phyloP scores from a whole-genome alignment of 2,888 invertebrate genomes.

The Thereva nobilitata region DNA sequence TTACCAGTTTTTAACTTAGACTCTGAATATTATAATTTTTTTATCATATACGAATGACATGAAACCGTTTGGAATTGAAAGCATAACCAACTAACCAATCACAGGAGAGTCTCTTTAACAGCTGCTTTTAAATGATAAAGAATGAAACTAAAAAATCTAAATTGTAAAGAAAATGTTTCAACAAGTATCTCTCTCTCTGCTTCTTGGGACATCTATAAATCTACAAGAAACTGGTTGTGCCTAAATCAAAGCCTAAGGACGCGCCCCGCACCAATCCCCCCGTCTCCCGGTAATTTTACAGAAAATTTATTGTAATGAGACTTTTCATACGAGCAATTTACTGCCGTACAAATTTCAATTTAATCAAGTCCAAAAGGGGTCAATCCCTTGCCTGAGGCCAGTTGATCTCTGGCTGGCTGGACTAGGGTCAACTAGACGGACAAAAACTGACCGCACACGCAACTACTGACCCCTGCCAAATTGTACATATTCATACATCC shows the following conservation, averaged over 20 bases:
- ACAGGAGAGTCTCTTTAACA: too few relatives aligned
- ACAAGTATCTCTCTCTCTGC: neutral
- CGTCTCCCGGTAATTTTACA: constrained; percentile 15
- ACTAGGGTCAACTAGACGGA: constrained; percentile 15
- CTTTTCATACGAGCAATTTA: constrained; percentile 35
- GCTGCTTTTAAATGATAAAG: too few relatives aligned
- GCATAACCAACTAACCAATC: too few relatives aligned
- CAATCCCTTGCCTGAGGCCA: constrained; percentile 26
- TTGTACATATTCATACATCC: too few relatives aligned
- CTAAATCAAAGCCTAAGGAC: neutral
- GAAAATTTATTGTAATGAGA: constrained; percentile 30
- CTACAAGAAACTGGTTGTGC: constrained; percentile 9
- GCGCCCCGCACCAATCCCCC: neutral
- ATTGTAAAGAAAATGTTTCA: neutral
- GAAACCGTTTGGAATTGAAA: too few relatives aligned
- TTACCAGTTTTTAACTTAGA: too few relatives aligned
- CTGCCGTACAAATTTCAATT: constrained; percentile 41
- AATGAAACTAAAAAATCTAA: neutral
- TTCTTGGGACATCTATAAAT: neutral
- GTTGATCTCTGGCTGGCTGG: constrained; percentile 2
- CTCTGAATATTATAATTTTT: too few relatives aligned
- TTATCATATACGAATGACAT: too few relatives aligned
- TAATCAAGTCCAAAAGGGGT: constrained; percentile 39
- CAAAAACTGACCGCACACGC: constrained; percentile 24
- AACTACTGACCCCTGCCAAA: constrained; percentile 27